A percentile compares a stretch with the other conserved stretches of the same genome.
phyloP scores from a whole-genome alignment of 2,888 invertebrate species.

The Leptothorax acervorum region DNA sequence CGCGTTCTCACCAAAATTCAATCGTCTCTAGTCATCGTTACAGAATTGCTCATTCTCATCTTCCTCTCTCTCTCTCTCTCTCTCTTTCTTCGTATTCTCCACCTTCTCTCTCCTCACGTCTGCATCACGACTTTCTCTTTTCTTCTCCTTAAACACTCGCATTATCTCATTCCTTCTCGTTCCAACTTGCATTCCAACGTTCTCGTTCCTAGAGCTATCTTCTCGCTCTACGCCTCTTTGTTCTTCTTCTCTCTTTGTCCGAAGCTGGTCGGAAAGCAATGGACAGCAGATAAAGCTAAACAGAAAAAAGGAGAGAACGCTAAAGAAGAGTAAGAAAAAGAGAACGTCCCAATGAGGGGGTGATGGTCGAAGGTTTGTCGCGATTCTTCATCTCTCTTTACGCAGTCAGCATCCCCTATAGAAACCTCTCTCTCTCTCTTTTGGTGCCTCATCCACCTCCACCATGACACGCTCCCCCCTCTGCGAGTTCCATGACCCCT shows the following conservation, averaged over 20 bases:
- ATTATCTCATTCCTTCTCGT: conserved; percentile 23
- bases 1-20: background rate
- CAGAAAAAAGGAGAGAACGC: conserved; percentile 7
- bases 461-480: conserved; percentile 52
- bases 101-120: conserved; percentile 30
- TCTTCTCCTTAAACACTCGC: conserved; percentile 14
- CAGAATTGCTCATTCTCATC: conserved; percentile 10
- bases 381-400: conserved; percentile 50
- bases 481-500: conserved; percentile 74
- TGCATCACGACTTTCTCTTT: conserved; percentile 55
- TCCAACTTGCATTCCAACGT: conserved; percentile 24
- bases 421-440: conserved; percentile 58
- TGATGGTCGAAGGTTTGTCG: conserved; percentile 57
- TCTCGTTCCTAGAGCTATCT: conserved; percentile 57
- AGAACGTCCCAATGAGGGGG: conserved; percentile 63
- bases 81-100: background rate
- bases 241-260: conserved; percentile 25
- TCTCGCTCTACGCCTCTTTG: conserved; percentile 15
- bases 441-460: conserved; percentile 66
- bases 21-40: background rate
- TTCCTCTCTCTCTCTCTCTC: background rate
- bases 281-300: conserved; percentile 45
- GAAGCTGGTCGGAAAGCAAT: conserved; percentile 58
- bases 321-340: conserved; percentile 23
- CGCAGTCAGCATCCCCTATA: conserved; percentile 63